Evolutionary conservation across 2,888 invertebrate species (phyloP), one percentile per base, ranked within the genome.

Genomic region (Drosophila kuntzei): DNA sequence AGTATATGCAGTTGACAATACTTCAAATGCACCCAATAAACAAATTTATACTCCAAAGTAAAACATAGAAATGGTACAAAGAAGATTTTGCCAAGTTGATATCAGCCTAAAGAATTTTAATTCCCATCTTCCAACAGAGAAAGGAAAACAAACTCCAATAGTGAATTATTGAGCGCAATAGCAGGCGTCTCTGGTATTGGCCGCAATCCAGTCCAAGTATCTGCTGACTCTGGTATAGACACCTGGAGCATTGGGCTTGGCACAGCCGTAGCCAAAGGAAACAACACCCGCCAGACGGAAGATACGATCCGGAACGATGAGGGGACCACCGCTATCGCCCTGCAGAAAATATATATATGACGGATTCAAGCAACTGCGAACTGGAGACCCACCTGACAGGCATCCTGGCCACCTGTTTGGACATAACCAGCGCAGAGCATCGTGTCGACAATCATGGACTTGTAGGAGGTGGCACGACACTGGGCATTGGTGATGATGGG

Each of bases 291-390:
- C 91, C 51, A 91, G 69, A 14, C 89, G 90, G 65, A 81, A 90
- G 37, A 89, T 84, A 16, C 81, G 82, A 61, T 90, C 90, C 6
- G 72, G 71, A 0, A 91, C 89, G 39, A 87, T 88, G 16, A 92
- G 74, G 4, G 92, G 92, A 55, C 92, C 92, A 37, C 92, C 92
- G 59, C 92, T 92, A 75, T 92, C 92, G 51, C 92, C 92, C 91
- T 91, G 61, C 6, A 50, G 12, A 25, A n/a, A 5, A 18, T n/a
- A 36, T 16, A 54, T 32, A 29, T 0, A 50, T n/a, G 2, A 0
- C n/a, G 39, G 9, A 2, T 6, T 16, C 8, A 12, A 36, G 8
- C 16, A 43, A 18, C 9, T 11, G n/a, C 7, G 2, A 12, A 20
- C 5, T 16, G 7, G 0, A n/a, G 47, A 64, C 78, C 69, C 79